Conservation (phyloP, 2,797 vertebrate genomes). For the Clamator glandarius region DNA sequence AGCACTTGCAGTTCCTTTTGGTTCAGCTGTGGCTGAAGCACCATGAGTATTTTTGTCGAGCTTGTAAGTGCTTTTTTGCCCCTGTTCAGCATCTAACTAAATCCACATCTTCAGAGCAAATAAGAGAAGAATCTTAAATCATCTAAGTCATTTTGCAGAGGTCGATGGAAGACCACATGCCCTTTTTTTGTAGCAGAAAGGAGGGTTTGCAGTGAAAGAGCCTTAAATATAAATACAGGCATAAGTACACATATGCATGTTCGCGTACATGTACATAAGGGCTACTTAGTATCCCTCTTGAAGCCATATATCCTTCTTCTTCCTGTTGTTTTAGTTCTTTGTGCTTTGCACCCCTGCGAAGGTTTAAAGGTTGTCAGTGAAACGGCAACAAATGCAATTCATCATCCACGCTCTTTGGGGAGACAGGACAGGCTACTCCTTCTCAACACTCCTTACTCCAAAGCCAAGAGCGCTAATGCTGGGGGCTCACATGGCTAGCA, state of each 20-base stretch:
- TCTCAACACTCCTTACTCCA: neutral
- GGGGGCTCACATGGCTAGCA: neutral
- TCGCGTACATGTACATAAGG: neutral
- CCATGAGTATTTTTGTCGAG: neutral
- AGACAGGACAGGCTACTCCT: neutral
- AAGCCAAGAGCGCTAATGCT: neutral
- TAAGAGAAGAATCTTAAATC: neutral
- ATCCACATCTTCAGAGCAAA: neutral
- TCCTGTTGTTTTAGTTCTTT: neutral
- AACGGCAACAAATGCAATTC: neutral
- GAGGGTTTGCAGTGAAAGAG: neutral
- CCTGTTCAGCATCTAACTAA: neutral
- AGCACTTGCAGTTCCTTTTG: neutral
- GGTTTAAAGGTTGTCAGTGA: neutral
- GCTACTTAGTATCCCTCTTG: neutral
- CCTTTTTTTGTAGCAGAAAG: neutral
- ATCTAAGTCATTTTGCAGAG: neutral
- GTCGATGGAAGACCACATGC: neutral
- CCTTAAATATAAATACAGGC: neutral
- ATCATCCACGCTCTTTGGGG: fast-evolving
- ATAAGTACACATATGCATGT: neutral
- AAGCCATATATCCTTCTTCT: neutral
- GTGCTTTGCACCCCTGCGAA: neutral
- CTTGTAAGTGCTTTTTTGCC: neutral
- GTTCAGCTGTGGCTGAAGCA: neutral